Evolutionary conservation across 2,797 vertebrate species (phyloP).

Genomic region (Phaenicophaeus curvirostris): DNA sequence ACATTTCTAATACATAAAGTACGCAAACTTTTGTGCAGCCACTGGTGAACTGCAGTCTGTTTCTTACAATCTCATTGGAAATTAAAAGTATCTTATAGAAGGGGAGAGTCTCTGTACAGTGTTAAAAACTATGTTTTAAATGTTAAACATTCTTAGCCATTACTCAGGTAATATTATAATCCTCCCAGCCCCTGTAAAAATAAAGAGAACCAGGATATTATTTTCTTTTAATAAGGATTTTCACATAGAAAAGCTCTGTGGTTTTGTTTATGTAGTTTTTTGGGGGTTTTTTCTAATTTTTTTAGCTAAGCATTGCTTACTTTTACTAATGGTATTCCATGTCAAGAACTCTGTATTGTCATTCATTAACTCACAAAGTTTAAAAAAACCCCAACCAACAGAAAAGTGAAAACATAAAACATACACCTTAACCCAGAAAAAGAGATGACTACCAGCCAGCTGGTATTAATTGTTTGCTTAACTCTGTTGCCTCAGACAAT

Average conservation of each 20-base stretch:
- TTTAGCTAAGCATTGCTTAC: not conserved
- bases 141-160: not conserved
- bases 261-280: not conserved
- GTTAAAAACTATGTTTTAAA: not conserved
- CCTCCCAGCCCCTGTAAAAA: fast-evolving
- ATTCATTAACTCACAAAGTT: not conserved
- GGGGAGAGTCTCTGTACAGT: not conserved
- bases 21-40: not conserved
- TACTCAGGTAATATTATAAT: not conserved
- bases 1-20: not conserved
- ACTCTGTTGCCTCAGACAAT: not conserved
- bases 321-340: not conserved
- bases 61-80: not conserved
- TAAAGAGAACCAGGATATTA: not conserved
- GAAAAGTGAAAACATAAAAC: not conserved
- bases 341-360: not conserved
- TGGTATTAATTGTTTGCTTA: not conserved
- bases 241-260: not conserved
- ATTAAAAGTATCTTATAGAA: not conserved
- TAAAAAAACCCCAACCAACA: not conserved
- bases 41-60: not conserved
- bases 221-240: not conserved
- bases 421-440: not conserved
- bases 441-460: not conserved
- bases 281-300: not conserved